Conservation (phyloP, 2,797 vertebrate genomes). For the Gymnocypris eckloni region DNA sequence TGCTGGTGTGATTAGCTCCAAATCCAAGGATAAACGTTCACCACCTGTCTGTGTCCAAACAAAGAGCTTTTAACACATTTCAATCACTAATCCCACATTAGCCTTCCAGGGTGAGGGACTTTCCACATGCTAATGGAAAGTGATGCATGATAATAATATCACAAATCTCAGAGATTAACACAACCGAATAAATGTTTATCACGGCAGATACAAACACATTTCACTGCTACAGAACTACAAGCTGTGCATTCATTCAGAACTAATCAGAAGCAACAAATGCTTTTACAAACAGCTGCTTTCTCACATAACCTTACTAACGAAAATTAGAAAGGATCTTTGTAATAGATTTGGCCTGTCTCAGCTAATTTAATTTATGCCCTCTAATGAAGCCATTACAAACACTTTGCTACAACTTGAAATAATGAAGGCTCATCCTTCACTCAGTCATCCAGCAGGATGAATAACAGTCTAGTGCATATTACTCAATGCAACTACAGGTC, state of each 20-base stretch:
- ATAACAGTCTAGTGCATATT: not conserved
- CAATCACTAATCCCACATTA: constrained; percentile 53
- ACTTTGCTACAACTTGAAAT: constrained; percentile 22
- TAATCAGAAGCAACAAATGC: not conserved
- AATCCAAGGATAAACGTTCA: constrained; percentile 49
- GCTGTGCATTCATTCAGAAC: not conserved
- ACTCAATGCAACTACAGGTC: constrained; percentile 5
- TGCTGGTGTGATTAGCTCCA: constrained; percentile 46
- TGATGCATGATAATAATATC: not conserved
- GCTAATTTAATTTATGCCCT: constrained; percentile 19
- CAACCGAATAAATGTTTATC: not conserved
- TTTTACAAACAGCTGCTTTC: not conserved
- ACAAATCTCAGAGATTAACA: not conserved
- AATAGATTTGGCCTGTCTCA: not conserved
- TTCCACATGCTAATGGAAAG: constrained; percentile 9
- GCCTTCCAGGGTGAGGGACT: constrained; percentile 10
- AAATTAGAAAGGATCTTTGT: constrained; percentile 7
- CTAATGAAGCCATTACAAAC: constrained; percentile 23
- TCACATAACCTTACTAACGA: not conserved
- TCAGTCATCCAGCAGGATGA: not conserved
- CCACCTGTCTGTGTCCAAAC: constrained; percentile 64
- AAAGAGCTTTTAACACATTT: constrained; percentile 64
- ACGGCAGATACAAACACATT: not conserved
- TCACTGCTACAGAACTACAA: not conserved
- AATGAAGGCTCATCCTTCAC: not conserved